Conservation (phyloP, 2,888 invertebrate genomes). For the Troilus luridus region DNA sequence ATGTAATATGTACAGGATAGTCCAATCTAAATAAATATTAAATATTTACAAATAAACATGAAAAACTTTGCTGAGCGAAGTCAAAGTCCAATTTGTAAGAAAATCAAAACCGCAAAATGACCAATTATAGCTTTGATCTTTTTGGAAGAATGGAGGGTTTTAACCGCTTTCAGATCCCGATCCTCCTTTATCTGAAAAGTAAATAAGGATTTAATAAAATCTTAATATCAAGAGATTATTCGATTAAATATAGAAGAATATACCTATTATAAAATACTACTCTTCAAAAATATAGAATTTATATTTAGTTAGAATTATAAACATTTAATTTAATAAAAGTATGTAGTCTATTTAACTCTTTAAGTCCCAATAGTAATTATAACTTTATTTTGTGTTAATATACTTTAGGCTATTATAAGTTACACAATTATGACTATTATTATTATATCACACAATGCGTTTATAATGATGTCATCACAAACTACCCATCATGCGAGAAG, state of each 20-base stretch:
- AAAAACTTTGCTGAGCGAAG: neutral
- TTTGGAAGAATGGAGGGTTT: constrained; percentile 10
- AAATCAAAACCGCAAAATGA: neutral
- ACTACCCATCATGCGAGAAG: no score
- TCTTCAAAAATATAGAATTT: no score
- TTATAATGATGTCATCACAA: no score
- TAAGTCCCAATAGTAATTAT: no score
- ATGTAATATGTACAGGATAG: constrained; percentile 6
- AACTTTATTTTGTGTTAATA: no score
- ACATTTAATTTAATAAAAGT: no score
- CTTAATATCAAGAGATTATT: neutral
- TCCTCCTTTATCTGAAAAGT: constrained; percentile 59
- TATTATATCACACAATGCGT: no score
- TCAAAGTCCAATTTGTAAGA: neutral
- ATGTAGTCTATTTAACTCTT: no score
- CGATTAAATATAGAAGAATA: neutral
- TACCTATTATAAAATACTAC: neutral
- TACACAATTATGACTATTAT: no score
- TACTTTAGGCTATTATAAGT: no score
- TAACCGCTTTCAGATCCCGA: constrained; percentile 61
- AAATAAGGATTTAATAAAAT: neutral
- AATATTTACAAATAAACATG: constrained; percentile 52
- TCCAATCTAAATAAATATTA: constrained; percentile 37
- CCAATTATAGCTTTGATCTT: neutral
- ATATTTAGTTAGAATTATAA: no score